Evolutionary conservation across 2,797 vertebrate species (phyloP).

Genomic region (Diglossa cyanea): DNA sequence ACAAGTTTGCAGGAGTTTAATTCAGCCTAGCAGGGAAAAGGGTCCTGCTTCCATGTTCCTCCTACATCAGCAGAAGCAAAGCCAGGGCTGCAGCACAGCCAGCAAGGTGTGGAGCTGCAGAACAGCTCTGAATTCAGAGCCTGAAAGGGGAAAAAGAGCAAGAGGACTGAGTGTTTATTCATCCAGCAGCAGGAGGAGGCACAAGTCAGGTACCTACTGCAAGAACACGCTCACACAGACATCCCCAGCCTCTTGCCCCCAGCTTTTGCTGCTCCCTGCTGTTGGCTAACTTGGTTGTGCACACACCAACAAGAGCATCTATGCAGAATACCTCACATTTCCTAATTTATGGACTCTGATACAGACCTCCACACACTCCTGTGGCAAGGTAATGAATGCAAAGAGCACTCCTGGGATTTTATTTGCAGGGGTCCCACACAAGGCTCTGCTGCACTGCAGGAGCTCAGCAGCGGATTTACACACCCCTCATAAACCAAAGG

Average conservation of each 20-base stretch:
- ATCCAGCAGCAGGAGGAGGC: background rate
- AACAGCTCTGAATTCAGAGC: background rate
- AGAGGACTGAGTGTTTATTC: background rate
- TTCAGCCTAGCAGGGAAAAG: background rate
- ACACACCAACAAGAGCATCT: background rate
- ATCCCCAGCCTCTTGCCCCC: background rate
- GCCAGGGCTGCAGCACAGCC: background rate
- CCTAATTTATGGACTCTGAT: background rate
- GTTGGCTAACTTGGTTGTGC: background rate
- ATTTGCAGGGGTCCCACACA: background rate
- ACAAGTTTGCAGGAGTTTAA: background rate
- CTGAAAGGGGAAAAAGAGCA: background rate
- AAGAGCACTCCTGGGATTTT: background rate
- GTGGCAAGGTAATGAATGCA: background rate
- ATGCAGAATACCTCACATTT: background rate
- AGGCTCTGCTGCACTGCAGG: background rate
- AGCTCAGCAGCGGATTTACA: background rate
- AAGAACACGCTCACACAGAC: rapidly evolving
- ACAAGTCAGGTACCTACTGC: background rate
- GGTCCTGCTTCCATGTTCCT: rapidly evolving
- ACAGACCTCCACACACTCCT: background rate
- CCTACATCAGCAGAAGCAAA: background rate
- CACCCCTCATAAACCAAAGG: background rate
- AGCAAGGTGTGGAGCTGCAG: rapidly evolving
- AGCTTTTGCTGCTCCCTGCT: background rate